Conservation (phyloP, 1,140 invertebrate species). For the Microplitis mediator region DNA sequence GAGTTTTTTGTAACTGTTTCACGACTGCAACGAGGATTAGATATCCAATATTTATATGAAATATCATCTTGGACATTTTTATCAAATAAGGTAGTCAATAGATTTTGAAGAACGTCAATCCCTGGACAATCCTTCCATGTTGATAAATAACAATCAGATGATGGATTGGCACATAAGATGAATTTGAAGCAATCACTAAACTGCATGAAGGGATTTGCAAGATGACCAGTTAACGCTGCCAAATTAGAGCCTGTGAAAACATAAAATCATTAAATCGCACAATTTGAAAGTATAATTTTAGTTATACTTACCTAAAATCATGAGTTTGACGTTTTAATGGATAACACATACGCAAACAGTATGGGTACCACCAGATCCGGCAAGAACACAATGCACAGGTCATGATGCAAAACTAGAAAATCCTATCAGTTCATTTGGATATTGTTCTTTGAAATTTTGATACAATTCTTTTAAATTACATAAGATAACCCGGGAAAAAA, state of each 20-base stretch:
- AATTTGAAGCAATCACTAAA: conserved; percentile 3
- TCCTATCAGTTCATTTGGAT: background rate
- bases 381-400: conserved; percentile 19
- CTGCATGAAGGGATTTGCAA: background rate
- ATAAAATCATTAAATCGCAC: background rate
- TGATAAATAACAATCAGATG: conserved; percentile 6
- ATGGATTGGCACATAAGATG: background rate
- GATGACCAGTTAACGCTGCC: background rate
- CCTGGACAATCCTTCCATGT: conserved; percentile 20
- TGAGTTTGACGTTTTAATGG: conserved; percentile 23
- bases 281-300: background rate
- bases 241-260: background rate
- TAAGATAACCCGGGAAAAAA: too few species aligned
- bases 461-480: background rate
- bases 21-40: conserved; percentile 3
- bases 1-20: conserved; percentile 11
- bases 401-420: conserved; percentile 7
- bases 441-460: conserved; percentile 12
- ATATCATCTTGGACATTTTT: conserved; percentile 23
- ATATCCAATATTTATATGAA: conserved; percentile 16
- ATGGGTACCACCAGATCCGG: conserved; percentile 25
- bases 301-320: conserved; percentile 16
- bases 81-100: conserved; percentile 3
- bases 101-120: background rate
- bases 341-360: conserved; percentile 20